Percentiles rank a stretch among this genome's conserved stretches.
phyloP scores from a whole-genome alignment of 2,797 vertebrate species.

The Rhinogobio ventralis region DNA sequence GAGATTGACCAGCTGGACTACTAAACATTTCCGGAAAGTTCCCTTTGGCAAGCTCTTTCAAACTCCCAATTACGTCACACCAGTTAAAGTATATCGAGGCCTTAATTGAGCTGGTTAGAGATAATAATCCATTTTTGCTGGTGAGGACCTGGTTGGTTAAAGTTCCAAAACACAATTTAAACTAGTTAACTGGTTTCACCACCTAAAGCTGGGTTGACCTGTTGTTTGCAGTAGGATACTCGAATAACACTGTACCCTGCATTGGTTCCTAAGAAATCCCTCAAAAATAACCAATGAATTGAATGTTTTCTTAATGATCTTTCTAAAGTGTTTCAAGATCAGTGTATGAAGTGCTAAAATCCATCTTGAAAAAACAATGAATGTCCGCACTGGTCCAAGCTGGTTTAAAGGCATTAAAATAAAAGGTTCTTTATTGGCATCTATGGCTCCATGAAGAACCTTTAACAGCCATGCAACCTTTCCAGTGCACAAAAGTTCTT shows the following conservation, averaged over 20 bases:
- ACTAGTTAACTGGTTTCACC: neutral
- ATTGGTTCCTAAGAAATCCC: neutral
- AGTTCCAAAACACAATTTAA: neutral
- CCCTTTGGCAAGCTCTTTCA: neutral
- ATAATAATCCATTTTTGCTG: neutral
- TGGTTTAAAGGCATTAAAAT: neutral
- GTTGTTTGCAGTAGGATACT: neutral
- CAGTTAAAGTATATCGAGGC: neutral
- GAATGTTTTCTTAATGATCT: neutral
- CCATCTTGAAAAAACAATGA: neutral
- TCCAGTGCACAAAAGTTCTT: neutral
- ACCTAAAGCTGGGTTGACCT: neutral
- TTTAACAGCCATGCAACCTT: neutral
- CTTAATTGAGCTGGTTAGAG: neutral
- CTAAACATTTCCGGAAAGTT: neutral
- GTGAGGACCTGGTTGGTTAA: neutral
- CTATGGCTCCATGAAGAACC: neutral
- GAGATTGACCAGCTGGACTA: neutral
- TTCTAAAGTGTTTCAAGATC: neutral
- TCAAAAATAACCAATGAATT: neutral
- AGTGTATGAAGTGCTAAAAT: too few species aligned
- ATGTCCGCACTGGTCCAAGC: neutral
- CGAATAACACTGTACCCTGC: neutral
- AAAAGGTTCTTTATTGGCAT: neutral
- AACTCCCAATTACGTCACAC: neutral